A percentile compares a stretch with the other conserved stretches of the same genome.
phyloP scores from a whole-genome alignment of 2,113 vertebrate genomes.

The Ptilonorhynchus violaceus region DNA sequence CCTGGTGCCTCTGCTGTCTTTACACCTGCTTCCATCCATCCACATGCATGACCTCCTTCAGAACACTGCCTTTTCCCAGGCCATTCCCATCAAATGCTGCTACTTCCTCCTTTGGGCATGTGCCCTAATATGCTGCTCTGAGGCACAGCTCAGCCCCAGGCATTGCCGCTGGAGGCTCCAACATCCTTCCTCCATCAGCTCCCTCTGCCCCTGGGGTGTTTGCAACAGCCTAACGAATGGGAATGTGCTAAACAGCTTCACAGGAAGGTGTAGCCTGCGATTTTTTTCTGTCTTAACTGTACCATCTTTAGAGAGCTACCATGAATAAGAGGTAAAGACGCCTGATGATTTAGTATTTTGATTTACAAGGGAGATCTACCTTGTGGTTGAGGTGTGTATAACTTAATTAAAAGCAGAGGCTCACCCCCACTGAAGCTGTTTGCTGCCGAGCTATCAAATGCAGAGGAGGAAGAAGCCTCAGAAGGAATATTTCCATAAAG shows the following conservation, averaged over 20 bases:
- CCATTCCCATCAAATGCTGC: neutral
- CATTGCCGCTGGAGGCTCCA: neutral
- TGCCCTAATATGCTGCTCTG: neutral
- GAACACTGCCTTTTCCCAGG: neutral
- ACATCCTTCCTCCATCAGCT: neutral
- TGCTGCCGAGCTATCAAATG: neutral
- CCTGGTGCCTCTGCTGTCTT: accelerated
- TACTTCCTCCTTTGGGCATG: neutral
- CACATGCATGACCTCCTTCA: accelerated
- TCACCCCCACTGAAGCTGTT: neutral
- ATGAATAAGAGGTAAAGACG: neutral
- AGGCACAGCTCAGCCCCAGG: neutral
- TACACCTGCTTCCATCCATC: neutral
- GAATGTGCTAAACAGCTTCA: neutral
- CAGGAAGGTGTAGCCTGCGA: neutral
- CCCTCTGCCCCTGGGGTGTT: neutral
- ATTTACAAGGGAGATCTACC: neutral
- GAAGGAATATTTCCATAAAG: neutral
- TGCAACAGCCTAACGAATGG: neutral
- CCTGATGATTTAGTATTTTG: neutral
- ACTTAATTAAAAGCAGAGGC: constrained; percentile 24
- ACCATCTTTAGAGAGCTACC: neutral
- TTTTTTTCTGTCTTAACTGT: neutral
- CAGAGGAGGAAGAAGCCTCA: neutral
- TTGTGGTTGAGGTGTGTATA: neutral